Conservation (phyloP, 1,140 invertebrate species). For the Reticulitermes speratus region DNA sequence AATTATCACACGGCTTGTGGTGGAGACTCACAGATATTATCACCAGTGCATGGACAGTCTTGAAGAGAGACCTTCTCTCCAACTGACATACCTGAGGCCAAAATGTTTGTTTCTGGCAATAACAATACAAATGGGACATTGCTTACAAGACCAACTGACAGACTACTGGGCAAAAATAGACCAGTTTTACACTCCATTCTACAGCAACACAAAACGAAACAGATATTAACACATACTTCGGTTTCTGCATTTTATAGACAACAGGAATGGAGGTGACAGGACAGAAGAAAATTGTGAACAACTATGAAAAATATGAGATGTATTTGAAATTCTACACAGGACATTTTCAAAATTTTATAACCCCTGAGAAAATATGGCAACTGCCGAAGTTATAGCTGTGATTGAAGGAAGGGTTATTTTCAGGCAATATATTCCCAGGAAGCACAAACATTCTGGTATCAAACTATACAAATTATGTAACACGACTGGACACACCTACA, state of each 20-base stretch:
- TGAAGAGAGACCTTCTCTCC: not conserved
- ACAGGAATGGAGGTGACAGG: not conserved
- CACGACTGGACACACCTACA: not conserved
- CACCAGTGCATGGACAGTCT: no score
- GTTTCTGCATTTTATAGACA: not conserved
- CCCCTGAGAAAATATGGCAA: not conserved
- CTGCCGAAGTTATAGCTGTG: not conserved
- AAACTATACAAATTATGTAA: not conserved
- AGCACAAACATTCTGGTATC: not conserved
- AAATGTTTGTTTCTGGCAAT: not conserved
- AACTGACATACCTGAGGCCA: not conserved
- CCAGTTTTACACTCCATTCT: not conserved
- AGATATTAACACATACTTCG: not conserved
- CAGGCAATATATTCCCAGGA: not conserved
- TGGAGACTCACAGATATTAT: no score
- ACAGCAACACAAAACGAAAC: not conserved
- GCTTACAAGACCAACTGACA: not conserved
- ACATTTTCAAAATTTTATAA: not conserved
- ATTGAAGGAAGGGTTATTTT: not conserved
- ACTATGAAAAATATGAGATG: not conserved
- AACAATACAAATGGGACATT: not conserved
- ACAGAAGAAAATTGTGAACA: not conserved
- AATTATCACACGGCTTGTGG: no score
- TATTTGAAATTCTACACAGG: not conserved
- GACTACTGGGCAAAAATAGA: not conserved